phyloP scores from a whole-genome alignment of 2,113 vertebrate species.

The Salvelinus sp. region DNA sequence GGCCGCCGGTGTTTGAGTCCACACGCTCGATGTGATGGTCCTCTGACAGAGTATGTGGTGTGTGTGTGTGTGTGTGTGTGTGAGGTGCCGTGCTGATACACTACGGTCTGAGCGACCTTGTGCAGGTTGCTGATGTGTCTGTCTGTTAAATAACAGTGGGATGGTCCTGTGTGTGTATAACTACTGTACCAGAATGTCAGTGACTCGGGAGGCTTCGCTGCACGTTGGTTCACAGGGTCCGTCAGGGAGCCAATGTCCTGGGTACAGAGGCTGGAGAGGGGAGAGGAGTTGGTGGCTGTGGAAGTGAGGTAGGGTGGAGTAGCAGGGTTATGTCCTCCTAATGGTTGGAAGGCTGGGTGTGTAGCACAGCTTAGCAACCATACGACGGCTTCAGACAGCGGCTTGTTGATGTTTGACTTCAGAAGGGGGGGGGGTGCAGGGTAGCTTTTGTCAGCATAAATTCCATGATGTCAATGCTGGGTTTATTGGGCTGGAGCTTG shows the following conservation, averaged over 20 bases:
- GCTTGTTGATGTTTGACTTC: slow-evolving; percentile 23
- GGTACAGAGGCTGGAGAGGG: slow-evolving; percentile 22
- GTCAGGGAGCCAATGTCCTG: slow-evolving; percentile 29
- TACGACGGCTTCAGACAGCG: slow-evolving; percentile 42
- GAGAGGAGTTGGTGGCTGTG: not conserved
- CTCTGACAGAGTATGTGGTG: not conserved
- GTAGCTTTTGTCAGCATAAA: slow-evolving; percentile 51
- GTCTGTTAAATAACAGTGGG: slow-evolving; percentile 8
- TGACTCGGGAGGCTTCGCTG: slow-evolving; percentile 51
- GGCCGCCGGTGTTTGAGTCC: not conserved
- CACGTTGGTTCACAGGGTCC: slow-evolving; percentile 22
- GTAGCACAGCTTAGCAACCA: slow-evolving; percentile 33
- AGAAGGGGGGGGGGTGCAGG: slow-evolving; percentile 28
- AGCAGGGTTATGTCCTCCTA: not conserved
- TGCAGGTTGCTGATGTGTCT: slow-evolving; percentile 24
- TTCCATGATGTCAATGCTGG: slow-evolving; percentile 52
- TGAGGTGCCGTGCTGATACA: not conserved
- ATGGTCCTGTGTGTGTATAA: slow-evolving; percentile 36
- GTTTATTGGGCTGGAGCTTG: slow-evolving; percentile 28
- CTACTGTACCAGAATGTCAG: slow-evolving; percentile 44
- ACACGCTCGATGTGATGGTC: not conserved
- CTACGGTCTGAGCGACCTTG: not conserved
- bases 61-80: not conserved
- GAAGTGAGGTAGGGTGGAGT: not conserved
- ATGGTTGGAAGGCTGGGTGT: not conserved